Percentiles rank a stretch among this genome's conserved stretches.
phyloP scores from a whole-genome alignment of 2,113 vertebrate genomes.

The Raja brachyura region DNA sequence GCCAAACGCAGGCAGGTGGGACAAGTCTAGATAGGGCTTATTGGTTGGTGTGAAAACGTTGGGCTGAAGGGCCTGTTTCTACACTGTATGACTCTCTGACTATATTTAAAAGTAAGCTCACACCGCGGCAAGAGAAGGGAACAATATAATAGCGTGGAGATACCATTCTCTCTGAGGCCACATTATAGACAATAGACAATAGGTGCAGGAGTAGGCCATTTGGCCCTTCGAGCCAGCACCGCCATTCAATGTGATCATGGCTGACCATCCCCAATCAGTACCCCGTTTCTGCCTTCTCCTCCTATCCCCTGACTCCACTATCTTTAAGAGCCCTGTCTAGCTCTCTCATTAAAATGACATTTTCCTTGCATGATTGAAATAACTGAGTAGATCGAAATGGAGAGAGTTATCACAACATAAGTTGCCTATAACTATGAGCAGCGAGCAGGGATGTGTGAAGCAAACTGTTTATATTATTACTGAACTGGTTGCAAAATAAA shows the following conservation, averaged over 20 bases:
- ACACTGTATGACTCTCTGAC: too few species aligned
- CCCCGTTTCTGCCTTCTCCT: too few species aligned
- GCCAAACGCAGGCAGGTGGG: too few species aligned
- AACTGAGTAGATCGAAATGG: not conserved
- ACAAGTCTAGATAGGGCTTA: too few species aligned
- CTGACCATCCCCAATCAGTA: too few species aligned
- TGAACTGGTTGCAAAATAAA: not conserved
- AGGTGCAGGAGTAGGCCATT: too few species aligned
- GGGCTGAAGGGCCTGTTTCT: too few species aligned
- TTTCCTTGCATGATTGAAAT: not conserved
- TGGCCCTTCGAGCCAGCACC: too few species aligned
- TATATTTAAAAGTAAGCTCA: not conserved
- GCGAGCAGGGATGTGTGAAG: not conserved
- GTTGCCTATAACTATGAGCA: not conserved
- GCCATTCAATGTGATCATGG: too few species aligned
- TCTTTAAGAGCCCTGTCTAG: too few species aligned
- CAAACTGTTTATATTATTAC: not conserved
- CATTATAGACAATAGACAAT: not conserved
- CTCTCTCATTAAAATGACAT: not conserved
- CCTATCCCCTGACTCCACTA: too few species aligned
- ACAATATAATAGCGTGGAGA: not conserved
- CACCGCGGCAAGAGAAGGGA: not conserved
- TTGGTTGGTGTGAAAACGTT: too few species aligned
- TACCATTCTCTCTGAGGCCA: not conserved
- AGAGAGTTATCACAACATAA: not conserved